These are phyloP conservation scores for Ips typographus DNA, from an alignment of 1,140 invertebrate genomes.

Conservation along the genomic window DNA sequence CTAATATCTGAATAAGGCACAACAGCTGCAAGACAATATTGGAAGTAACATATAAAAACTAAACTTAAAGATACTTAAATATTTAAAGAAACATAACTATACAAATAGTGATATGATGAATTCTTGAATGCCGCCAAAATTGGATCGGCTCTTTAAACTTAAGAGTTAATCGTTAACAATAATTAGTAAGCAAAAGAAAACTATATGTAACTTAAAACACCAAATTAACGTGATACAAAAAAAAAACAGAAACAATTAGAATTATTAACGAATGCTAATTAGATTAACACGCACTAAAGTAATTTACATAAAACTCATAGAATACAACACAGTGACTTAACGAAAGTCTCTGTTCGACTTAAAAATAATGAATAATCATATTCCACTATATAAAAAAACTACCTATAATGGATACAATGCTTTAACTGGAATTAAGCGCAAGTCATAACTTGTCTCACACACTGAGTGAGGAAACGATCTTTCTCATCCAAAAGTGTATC, in stretches of 20 bases:
- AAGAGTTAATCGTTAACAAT: slow-evolving; percentile 12
- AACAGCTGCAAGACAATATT: slow-evolving; percentile 40
- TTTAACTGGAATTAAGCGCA: slow-evolving; percentile 34
- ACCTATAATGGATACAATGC: not conserved
- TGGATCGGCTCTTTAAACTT: slow-evolving; percentile 15
- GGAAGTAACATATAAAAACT: slow-evolving; percentile 9
- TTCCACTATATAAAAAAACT: not conserved
- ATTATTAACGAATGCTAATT: not conserved
- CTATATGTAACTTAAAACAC: too few relatives aligned
- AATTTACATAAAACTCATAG: slow-evolving; percentile 9
- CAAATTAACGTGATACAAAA: too few relatives aligned
- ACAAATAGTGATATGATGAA: slow-evolving; percentile 48
- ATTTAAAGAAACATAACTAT: slow-evolving; percentile 28
- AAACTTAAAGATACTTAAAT: slow-evolving; percentile 12
- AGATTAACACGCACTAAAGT: slow-evolving; percentile 1
- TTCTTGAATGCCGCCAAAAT: slow-evolving; percentile 44
- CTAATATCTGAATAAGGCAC: slow-evolving; percentile 35
- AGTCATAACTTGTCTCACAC: slow-evolving; percentile 46
- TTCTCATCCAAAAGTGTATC: slow-evolving; percentile 42
- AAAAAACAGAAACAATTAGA: not conserved
- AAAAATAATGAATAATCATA: not conserved
- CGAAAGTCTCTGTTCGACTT: not conserved
- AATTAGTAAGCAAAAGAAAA: not conserved
- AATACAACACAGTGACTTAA: slow-evolving; percentile 6
- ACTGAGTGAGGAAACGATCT: slow-evolving; percentile 47